Base-by-base conservation (phyloP, 2,888 invertebrate species). In the Noctua comes region DNA sequence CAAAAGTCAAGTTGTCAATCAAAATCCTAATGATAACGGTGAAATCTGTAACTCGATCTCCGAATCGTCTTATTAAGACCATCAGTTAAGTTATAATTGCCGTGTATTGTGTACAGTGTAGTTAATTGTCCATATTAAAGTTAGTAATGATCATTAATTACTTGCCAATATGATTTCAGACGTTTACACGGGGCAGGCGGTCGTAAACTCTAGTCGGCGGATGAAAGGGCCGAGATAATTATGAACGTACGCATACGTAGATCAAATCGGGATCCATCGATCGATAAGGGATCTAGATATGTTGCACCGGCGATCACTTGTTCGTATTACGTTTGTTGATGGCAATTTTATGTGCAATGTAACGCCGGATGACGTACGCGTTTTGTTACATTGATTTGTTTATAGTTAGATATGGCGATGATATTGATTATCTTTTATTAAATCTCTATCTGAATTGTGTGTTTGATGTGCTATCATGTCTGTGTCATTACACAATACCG, bases 141-240 rank as follows among this genome's bases (percentile, higher is more conserved):
- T 92, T 92, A 91, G 91, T 91, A 90, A 92, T 90, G 93, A 92
- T 93, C 95, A 96, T 96, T 96, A 96, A 96, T 96, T 94, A 96
- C 89, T 92, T 91, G 92, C 92, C 94, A 93, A 94, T 96, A 96
- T 94, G 95, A 95, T 95, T 95, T 92, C 94, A 93, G 94, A 95
- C 95, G 93, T 95, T 95, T 96, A 96, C 95, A 95, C 92, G 92
- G 92, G 89, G 89, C 93, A 90, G 91, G 92, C 93, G 94, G 92
- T 93, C 96, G 93, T 96, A 95, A 95, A 95, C 91, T 93, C 91
- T 81, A 89, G 95, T 95, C 96, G 96, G 96, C 94, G 93, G 93
- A 96, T 96, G 96, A 96, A 96, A 96, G 96, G 94, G 94, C 93
- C 88, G 90, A 93, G 94, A 94, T 96, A 96, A 96, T 96, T 96